phyloP scores from a whole-genome alignment of 2,797 vertebrate genomes.

The Serranus cabrilla region DNA sequence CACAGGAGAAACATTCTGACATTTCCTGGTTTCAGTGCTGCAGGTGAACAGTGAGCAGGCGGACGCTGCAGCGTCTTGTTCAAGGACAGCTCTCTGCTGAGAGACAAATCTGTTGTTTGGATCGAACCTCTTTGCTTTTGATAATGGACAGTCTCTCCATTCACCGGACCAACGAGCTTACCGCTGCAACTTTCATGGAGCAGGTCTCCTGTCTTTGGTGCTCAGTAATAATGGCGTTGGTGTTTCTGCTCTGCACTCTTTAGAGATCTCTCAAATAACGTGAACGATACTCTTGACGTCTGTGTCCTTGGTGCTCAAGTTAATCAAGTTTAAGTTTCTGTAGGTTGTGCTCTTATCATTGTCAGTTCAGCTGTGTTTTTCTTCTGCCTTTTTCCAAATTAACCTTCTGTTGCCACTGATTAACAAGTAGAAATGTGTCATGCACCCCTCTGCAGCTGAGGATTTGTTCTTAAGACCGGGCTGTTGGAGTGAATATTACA shows the following conservation, averaged over 20 bases:
- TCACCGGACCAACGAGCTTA: background rate
- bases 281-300: background rate
- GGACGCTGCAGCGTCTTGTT: background rate
- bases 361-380: constrained; percentile 10
- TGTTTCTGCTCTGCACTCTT: background rate
- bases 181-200: background rate
- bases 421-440: constrained; percentile 14
- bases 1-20: background rate
- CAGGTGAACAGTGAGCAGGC: constrained; percentile 13
- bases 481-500: background rate
- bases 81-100: constrained; percentile 12
- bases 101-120: background rate
- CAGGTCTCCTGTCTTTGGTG: background rate
- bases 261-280: constrained; percentile 7
- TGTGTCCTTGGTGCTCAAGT: constrained; percentile 11
- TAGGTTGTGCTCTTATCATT: constrained; percentile 14
- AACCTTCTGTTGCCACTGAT: constrained; percentile 21
- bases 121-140: background rate
- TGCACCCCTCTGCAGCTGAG: background rate
- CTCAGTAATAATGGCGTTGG: constrained; percentile 6
- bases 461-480: constrained; percentile 1
- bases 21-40: background rate
- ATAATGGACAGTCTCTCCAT: background rate
- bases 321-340: constrained; percentile 18
- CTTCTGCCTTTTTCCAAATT: constrained; percentile 5